Evolutionary conservation across 2,888 invertebrate species (phyloP), one percentile per base, ranked within the genome.

Genomic region (Morpho achilles): DNA sequence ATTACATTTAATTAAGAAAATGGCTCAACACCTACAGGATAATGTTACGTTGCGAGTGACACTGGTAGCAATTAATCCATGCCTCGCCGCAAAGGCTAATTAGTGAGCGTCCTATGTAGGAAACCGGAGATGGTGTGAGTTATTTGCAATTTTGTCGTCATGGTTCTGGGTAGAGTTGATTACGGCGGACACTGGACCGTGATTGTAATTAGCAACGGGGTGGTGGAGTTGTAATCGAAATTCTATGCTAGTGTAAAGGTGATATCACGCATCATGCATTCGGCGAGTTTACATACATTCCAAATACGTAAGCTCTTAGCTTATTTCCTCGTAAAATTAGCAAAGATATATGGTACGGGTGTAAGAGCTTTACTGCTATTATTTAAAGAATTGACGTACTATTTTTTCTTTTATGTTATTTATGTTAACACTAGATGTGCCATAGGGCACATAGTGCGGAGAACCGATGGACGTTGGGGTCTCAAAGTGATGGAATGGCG

Each of bases 61-160:
- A 78, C 73, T 71, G 74, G 71, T 69, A 72, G 79, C 80, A 82
- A 88, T 89, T 89, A 88, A 87, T 89, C 76, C 87, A 83, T 80
- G 87, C 87, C 87, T 82, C 78, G 74, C 77, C 79, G 73, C 70
- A 72, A 75, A 74, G 73, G 77, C 82, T 89, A 88, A 88, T 89
- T 89, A 88, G 85, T 76, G 77, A 71, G 74, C 74, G 79, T 80
- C 75, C 71, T 73, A 58, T 54, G 80, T 79, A 77, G 77, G 87
- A 84, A 87, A 85, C 82, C 69, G 75, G 86, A 84, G 82, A 83
- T 84, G 83, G 79, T 78, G 77, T 77, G 79, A 75, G 79, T 77
- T 81, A 80, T 84, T 80, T 80, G 86, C 82, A 76, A 82, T 77
- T 74, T 71, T 72, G 71, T 70, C 66, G 75, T 72, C 58, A 56